Base-by-base conservation (phyloP, 2,113 vertebrate genomes). In the Menura novaehollandiae region DNA sequence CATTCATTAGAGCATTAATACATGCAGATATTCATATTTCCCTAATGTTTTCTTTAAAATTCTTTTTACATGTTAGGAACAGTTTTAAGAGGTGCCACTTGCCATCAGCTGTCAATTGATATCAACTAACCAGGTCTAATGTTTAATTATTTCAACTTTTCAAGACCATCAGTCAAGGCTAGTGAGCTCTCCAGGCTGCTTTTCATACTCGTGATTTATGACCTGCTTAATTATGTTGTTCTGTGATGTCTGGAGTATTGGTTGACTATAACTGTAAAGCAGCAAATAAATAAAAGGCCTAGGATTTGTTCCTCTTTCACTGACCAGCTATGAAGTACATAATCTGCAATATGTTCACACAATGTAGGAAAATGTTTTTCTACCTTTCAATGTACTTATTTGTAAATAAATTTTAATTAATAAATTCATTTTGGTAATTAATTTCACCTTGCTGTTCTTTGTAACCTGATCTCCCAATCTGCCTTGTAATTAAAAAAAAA, bases 401-500 rank as follows among this genome's bases (percentile, higher is more conserved):
- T 46, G 35, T 60, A 96, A 95, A 95, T 68, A 95, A 68, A 90
- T 76, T 91, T 74, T 90, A 91, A 95, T 69, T 56, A 95, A 85
- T 86, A 95, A 94, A 56, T 63, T 47, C 1, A 79, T 56, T 49
- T 72, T 17, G 35, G 7, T 85, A 95, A 94, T 55, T 95, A 59
- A 84, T 93, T 93, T 89, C 85, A 87, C 59, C 56, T 90, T 89
- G 63, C 56, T 14, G 32, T 74, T 85, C 55, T 89, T 87, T 83
- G 72, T 88, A 96, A 89, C 77, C 92, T 95, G 78, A 87, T 91
- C 58, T 96, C 76, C 67, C 44, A 93, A 59, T 75, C 77, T 96
- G 35, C 92, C 90, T 87, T 90, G 44, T 82, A 96, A 95, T 97
- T 97, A 93, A 2, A 35, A 72, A 44, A 89, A 97, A 91, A 95